A percentile compares a stretch with the other conserved stretches of the same genome.
Evolutionary conservation across 2,888 invertebrate genomes (phyloP).

Genomic region (Pharmacophagus antenor): DNA sequence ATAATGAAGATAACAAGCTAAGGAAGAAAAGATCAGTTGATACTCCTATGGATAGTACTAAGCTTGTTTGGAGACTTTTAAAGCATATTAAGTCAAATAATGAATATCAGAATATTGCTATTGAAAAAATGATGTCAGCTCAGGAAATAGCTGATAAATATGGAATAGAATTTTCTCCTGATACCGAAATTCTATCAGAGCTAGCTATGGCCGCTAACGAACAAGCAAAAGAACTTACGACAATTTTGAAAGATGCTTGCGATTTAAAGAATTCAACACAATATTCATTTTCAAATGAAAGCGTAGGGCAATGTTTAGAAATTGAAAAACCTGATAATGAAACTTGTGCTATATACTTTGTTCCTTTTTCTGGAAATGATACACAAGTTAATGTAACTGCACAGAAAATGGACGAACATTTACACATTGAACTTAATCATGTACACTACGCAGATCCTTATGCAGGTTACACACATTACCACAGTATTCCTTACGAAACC

Average conservation of each 20-base stretch:
- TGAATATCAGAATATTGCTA: constrained; percentile 72
- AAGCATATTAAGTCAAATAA: constrained; percentile 71
- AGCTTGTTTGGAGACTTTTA: constrained; percentile 60
- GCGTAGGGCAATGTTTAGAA: constrained; percentile 24
- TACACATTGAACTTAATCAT: constrained; percentile 38
- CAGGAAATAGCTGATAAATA: constrained; percentile 74
- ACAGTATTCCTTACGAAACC: constrained; percentile 49
- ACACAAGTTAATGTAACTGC: background rate
- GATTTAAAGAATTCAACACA: constrained; percentile 47
- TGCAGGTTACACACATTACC: constrained; percentile 38
- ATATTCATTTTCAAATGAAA: constrained; percentile 26
- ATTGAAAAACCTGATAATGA: constrained; percentile 37
- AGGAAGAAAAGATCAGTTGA: constrained; percentile 62
- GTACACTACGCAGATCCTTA: constrained; percentile 32
- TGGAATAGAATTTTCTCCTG: constrained; percentile 66
- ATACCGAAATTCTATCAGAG: constrained; percentile 64
- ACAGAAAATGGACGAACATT: constrained; percentile 2
- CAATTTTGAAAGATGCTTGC: constrained; percentile 55
- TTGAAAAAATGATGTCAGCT: constrained; percentile 75
- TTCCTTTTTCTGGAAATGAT: constrained; percentile 40
- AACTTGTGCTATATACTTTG: constrained; percentile 43
- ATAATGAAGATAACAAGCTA: constrained; percentile 42
- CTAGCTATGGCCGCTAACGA: constrained; percentile 62
- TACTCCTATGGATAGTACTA: constrained; percentile 64
- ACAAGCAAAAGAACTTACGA: constrained; percentile 61